phyloP scores from a whole-genome alignment of 2,797 vertebrate genomes.

The Perodicticus potto region DNA sequence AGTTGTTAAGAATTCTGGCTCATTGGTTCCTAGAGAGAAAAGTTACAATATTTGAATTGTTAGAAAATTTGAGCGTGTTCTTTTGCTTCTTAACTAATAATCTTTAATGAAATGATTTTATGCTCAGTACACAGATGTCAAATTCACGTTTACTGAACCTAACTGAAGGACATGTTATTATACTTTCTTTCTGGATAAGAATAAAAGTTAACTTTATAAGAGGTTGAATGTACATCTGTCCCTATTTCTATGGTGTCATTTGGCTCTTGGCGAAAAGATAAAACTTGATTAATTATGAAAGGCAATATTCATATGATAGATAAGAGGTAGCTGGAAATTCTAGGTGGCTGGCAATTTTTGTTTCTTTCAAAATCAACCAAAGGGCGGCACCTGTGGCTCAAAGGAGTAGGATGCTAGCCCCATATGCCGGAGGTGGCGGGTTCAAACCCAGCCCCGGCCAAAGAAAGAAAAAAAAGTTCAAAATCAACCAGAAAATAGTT shows the following conservation, averaged over 20 bases:
- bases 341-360: neutral
- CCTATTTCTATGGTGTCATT: neutral
- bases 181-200: neutral
- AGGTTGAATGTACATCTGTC: neutral
- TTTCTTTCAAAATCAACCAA: neutral
- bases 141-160: neutral
- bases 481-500: neutral
- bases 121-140: neutral
- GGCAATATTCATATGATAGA: conserved; percentile 11
- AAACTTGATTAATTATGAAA: conserved; percentile 49
- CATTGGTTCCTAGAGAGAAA: conserved; percentile 20
- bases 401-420: too few species aligned
- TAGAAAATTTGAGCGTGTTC: neutral
- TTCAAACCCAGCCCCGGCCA: too few species aligned
- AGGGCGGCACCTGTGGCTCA: too few species aligned
- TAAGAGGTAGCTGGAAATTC: conserved; percentile 30
- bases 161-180: neutral
- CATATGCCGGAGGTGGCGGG: too few species aligned
- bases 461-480: neutral
- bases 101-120: neutral
- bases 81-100: conserved; percentile 19
- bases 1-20: conserved; percentile 45
- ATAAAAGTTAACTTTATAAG: neutral
- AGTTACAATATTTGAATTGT: conserved; percentile 53
- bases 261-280: neutral